phyloP scores from a whole-genome alignment of 2,888 invertebrate species.

The Adelognathus sp. region DNA sequence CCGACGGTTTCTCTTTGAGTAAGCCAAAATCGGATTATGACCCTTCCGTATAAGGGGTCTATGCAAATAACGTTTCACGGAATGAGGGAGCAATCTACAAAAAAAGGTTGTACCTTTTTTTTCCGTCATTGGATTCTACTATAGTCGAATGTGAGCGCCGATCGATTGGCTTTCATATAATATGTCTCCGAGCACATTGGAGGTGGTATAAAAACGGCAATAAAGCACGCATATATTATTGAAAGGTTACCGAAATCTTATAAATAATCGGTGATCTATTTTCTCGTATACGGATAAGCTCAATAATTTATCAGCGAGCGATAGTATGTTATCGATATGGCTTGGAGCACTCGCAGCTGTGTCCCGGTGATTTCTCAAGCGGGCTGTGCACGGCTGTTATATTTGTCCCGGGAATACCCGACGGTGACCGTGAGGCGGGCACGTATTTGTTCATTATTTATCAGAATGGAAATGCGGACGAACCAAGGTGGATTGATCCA shows the following conservation, averaged over 20 bases:
- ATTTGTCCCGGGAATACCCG: slow-evolving; percentile 20
- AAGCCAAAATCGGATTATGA: no score
- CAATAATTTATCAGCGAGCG: slow-evolving; percentile 40
- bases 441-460: slow-evolving; percentile 32
- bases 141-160: background rate
- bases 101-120: background rate
- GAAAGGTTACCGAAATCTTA: slow-evolving; percentile 37
- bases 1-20: no score
- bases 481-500: background rate
- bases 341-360: slow-evolving; percentile 44
- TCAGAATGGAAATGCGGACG: background rate
- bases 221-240: slow-evolving; percentile 16
- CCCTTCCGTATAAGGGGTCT: no score
- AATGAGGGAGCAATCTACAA: no score
- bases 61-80: no score
- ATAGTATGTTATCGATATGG: slow-evolving; percentile 47
- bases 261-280: slow-evolving; percentile 46
- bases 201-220: background rate
- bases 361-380: slow-evolving; percentile 54
- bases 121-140: background rate
- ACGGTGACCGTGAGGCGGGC: background rate
- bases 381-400: slow-evolving; percentile 9
- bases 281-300: slow-evolving; percentile 28
- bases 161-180: background rate
- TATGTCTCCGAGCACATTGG: background rate